These are phyloP conservation scores for Limenitis camilla DNA, from an alignment of 2,888 invertebrate genomes.

Conservation along the genomic window DNA sequence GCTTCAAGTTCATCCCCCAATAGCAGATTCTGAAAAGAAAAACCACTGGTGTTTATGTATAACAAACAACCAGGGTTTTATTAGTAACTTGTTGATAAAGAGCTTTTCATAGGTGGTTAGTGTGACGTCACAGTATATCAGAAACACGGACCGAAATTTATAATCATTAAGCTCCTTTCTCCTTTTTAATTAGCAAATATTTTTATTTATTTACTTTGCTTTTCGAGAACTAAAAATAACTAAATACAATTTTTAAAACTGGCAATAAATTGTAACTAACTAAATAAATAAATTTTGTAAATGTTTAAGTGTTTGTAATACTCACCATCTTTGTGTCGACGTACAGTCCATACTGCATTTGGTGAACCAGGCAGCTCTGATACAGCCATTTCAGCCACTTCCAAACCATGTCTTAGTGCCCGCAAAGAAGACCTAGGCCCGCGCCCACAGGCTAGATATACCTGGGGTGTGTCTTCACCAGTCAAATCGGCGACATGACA, in stretches of 20 bases:
- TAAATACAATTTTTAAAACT: too few species aligned
- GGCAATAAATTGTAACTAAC: too few species aligned
- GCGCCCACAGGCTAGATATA: slow-evolving; percentile 96
- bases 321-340: slow-evolving; percentile 96
- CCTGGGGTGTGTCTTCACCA: slow-evolving; percentile 98
- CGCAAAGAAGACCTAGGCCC: slow-evolving; percentile 95
- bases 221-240: too few species aligned
- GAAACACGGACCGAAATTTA: slow-evolving; percentile 71
- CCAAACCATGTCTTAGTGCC: slow-evolving; percentile 96
- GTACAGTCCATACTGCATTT: slow-evolving; percentile 99
- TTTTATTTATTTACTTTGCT: neutral
- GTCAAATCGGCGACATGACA: slow-evolving; percentile 94
- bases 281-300: neutral
- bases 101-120: slow-evolving; percentile 70
- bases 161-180: slow-evolving; percentile 65
- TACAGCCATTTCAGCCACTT: slow-evolving; percentile 99
- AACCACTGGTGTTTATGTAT: slow-evolving; percentile 94
- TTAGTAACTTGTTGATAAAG: slow-evolving; percentile 72
- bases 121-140: slow-evolving; percentile 66
- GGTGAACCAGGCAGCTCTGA: slow-evolving; percentile 99
- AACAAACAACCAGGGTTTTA: slow-evolving; percentile 77
- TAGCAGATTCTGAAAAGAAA: slow-evolving; percentile 84
- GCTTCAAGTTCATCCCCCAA: slow-evolving; percentile 61
- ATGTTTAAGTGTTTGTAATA: neutral
- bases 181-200: slow-evolving; percentile 36